phyloP scores from a whole-genome alignment of 2,888 invertebrate species.

The Macrostomum cliftonense region DNA sequence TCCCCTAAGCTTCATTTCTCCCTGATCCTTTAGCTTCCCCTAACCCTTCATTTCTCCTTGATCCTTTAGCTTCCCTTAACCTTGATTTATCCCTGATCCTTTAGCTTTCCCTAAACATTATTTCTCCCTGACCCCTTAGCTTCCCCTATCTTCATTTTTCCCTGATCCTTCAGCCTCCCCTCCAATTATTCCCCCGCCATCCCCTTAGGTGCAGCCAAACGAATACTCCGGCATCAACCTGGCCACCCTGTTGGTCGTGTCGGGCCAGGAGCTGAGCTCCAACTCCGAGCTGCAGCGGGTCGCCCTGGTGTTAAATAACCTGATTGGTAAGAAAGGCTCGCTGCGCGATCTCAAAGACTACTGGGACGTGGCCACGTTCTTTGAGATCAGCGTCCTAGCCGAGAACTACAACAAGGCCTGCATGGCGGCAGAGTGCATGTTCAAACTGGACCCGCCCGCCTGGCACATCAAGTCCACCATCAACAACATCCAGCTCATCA shows the following conservation, averaged over 20 bases:
- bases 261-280: background rate
- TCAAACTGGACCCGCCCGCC: slow-evolving; percentile 41
- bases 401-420: slow-evolving; percentile 90
- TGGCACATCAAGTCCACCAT: slow-evolving; percentile 55
- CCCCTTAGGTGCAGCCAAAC: slow-evolving; percentile 66
- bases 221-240: slow-evolving; percentile 97
- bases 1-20: no score
- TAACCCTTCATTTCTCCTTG: no score
- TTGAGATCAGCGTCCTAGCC: slow-evolving; percentile 87
- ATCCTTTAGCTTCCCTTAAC: no score
- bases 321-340: slow-evolving; percentile 92
- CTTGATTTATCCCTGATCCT: no score
- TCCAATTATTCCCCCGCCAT: background rate
- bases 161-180: no score
- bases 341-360: slow-evolving; percentile 76
- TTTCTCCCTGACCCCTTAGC: no score
- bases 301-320: slow-evolving; percentile 79
- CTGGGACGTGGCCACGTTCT: slow-evolving; percentile 97
- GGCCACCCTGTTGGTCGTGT: slow-evolving; percentile 71
- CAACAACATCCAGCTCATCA: slow-evolving; percentile 80
- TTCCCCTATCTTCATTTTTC: no score
- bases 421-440: slow-evolving; percentile 60
- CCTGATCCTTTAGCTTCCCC: no score
- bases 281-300: slow-evolving; percentile 54
- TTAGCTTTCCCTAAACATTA: no score